Conservation (phyloP, 2,113 vertebrate genomes). For the Globicephala melas region DNA sequence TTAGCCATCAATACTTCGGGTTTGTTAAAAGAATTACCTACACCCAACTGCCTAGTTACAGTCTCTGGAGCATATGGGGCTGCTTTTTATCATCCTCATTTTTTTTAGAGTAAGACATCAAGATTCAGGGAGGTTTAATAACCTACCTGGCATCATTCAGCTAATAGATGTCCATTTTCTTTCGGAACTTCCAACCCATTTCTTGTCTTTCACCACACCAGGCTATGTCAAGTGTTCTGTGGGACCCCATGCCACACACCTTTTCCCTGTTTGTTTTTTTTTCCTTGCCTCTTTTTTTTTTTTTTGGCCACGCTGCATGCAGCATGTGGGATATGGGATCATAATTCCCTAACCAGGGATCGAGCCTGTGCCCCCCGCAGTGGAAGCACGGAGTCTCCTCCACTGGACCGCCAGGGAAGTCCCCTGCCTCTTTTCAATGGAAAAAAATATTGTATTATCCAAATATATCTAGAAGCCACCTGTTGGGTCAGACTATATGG, state of each 20-base stretch:
- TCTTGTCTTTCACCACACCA: not conserved
- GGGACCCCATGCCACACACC: not conserved
- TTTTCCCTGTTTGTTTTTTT: not conserved
- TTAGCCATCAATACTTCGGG: not conserved
- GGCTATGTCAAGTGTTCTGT: not conserved
- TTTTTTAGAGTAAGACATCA: not conserved
- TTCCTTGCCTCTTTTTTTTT: not conserved
- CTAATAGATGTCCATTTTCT: not conserved
- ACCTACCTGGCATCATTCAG: not conserved
- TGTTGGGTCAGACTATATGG: not conserved
- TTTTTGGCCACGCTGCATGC: not conserved
- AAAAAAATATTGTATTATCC: not conserved
- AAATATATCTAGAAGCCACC: not conserved
- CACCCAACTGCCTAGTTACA: not conserved
- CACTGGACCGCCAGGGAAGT: no score
- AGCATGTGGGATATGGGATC: not conserved
- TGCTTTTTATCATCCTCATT: not conserved
- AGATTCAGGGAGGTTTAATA: not conserved
- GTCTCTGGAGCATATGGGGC: not conserved
- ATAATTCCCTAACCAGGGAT: no score
- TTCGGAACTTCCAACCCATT: not conserved
- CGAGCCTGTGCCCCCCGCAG: no score
- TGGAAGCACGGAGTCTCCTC: no score
- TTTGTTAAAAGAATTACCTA: not conserved
- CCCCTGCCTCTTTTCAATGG: not conserved